Evolutionary conservation across 2,113 vertebrate species (phyloP).

Genomic region (Scalopus aquaticus): DNA sequence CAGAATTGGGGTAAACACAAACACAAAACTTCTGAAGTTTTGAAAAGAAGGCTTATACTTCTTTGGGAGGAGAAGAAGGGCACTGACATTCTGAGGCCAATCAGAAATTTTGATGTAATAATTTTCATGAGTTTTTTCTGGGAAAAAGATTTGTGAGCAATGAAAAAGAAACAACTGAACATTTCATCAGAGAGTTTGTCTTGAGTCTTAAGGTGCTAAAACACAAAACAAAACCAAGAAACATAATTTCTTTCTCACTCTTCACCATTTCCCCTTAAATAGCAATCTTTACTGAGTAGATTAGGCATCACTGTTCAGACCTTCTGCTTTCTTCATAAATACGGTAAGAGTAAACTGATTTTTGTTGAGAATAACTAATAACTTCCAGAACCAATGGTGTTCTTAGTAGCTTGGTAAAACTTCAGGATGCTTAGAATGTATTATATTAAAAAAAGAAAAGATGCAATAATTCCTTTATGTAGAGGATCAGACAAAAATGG

Average conservation of each 20-base stretch:
- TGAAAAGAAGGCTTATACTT: neutral
- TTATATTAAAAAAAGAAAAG: neutral
- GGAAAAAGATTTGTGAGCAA: neutral
- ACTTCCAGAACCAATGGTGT: neutral
- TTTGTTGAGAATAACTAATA: conserved; percentile 27
- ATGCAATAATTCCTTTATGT: neutral
- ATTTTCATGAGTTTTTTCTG: conserved; percentile 57
- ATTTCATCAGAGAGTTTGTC: conserved; percentile 46
- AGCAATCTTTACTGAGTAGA: neutral
- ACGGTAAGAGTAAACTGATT: neutral
- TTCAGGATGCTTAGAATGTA: neutral
- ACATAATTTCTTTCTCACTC: neutral
- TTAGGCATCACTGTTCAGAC: conserved; percentile 23
- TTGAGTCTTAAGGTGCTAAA: neutral
- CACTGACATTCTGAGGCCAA: conserved; percentile 10
- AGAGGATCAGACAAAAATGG: neutral
- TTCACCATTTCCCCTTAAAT: neutral
- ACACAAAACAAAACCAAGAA: neutral
- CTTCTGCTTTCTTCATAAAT: neutral
- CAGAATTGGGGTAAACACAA: neutral
- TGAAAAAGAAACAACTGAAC: conserved; percentile 28
- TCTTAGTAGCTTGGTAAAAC: neutral
- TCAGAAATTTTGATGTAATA: conserved; percentile 35
- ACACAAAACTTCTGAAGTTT: neutral
- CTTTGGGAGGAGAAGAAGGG: neutral